phyloP scores from a whole-genome alignment of 1,140 invertebrate species.

The Nilaparvata lugens region DNA sequence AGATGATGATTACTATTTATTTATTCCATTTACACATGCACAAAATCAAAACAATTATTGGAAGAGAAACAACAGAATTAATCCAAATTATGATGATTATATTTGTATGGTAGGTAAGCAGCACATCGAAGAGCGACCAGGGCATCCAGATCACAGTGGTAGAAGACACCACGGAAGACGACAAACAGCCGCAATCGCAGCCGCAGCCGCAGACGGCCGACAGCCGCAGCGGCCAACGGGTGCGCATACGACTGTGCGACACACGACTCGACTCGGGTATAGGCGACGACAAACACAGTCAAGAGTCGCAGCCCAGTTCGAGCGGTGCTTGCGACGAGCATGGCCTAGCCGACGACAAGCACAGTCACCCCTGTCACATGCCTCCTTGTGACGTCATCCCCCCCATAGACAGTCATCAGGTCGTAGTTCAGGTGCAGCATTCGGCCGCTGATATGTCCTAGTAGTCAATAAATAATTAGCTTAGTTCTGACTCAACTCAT shows the following conservation, averaged over 20 bases:
- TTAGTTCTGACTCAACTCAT: no score
- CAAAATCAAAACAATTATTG: no score
- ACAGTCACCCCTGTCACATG: no score
- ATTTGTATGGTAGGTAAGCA: neutral
- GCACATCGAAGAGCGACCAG: slow-evolving; percentile 10
- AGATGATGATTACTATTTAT: no score
- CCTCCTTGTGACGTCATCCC: no score
- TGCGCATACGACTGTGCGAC: slow-evolving; percentile 24
- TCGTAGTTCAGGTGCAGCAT: neutral
- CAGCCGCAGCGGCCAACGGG: slow-evolving; percentile 14
- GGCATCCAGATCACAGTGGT: slow-evolving; percentile 15
- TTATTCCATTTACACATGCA: no score
- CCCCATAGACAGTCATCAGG: neutral
- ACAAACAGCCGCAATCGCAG: neutral
- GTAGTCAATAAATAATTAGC: no score
- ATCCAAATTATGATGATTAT: no score
- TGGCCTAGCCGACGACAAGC: no score
- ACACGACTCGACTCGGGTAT: slow-evolving; percentile 24
- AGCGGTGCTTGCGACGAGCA: slow-evolving; percentile 18
- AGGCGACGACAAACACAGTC: slow-evolving; percentile 25
- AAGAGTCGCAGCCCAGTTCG: slow-evolving; percentile 23
- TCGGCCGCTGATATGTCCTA: neutral
- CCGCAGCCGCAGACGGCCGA: no score
- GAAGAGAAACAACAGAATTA: no score
- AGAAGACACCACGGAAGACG: neutral